Evolutionary conservation across 2,113 vertebrate genomes (phyloP), one percentile per base, ranked within the genome.

Genomic region (Microtus richardsoni): DNA sequence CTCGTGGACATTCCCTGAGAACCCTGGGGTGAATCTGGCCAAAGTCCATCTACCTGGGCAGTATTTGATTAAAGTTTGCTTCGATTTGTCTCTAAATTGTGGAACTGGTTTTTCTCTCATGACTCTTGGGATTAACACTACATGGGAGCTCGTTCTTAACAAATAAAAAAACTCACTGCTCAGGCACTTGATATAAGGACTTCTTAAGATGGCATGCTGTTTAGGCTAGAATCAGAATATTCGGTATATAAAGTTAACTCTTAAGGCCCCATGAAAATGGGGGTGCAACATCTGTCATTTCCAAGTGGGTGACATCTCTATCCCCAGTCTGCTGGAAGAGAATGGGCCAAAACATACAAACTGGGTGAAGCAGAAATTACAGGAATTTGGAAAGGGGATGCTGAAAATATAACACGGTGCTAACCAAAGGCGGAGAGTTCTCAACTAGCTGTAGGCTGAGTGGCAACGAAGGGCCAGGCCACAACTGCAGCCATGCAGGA

Each of bases 331-430:
- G 83, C 83, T 49, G 66, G n/a, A 28, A 82, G 64, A 93, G 82
- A 93, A 62, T 41, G 88, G 60, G 66, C 88, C 85, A 68, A 88
- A 75, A 54, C 30, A 68, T 3, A 68, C 77, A 62, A 66, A 52
- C 4, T 91, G 85, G 60, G 49, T 52, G 80, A 92, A 54, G 62
- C 16, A 28, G 80, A 88, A 77, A 92, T 96, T 54, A 84, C 39
- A 85, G 95, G 79, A 90, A 89, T 92, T 88, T 78, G 75, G 70
- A 82, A 84, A 3, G 39, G 28, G 74, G 47, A 47, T 28, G 78
- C 78, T 89, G 93, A 83, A 94, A 94, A 68, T 87, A 70, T 2
- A 39, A 89, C 49, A 41, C 83, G 17, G 36, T 60, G 64, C 30
- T 22, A 44, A 70, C 24, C 73, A 68, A 62, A 64, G 16, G 66